A percentile compares a stretch with the other conserved stretches of the same genome.
Evolutionary conservation across 2,113 vertebrate genomes (phyloP).

Genomic region (Isurus oxyrinchus): DNA sequence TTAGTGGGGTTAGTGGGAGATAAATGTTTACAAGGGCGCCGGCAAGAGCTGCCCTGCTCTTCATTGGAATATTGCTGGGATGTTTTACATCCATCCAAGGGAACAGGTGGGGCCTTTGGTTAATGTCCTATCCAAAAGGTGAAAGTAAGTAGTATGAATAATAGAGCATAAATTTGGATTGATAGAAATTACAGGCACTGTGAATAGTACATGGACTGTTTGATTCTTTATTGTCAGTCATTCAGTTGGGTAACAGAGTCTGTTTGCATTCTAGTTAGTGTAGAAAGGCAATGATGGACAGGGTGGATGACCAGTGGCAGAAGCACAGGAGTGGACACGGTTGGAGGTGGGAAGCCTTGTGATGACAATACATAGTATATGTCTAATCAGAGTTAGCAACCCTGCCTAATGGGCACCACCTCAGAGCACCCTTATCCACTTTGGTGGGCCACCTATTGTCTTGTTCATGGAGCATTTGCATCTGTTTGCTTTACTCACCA

Average conservation of each 20-base stretch:
- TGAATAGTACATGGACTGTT: neutral
- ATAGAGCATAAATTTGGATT: neutral
- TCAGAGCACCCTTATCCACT: neutral
- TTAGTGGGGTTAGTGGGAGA: neutral
- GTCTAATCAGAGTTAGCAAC: neutral
- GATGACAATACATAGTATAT: neutral
- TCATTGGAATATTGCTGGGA: too few species aligned
- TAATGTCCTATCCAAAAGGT: too few species aligned
- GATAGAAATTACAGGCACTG: neutral
- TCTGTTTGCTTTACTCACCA: neutral
- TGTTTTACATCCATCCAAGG: too few species aligned
- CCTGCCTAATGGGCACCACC: neutral
- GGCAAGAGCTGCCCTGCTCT: neutral
- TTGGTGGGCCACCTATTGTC: neutral
- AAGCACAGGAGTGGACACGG: neutral
- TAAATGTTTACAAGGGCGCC: neutral
- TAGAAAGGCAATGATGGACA: neutral
- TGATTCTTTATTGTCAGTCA: neutral
- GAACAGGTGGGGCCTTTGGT: too few species aligned
- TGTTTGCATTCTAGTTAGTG: neutral
- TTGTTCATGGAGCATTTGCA: neutral
- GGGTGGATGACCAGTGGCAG: neutral
- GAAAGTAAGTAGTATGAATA: neutral
- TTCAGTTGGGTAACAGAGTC: neutral
- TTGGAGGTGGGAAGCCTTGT: neutral